Evolutionary conservation across 2,888 invertebrate genomes (phyloP).

Genomic region (Glaucopsyche alexis): DNA sequence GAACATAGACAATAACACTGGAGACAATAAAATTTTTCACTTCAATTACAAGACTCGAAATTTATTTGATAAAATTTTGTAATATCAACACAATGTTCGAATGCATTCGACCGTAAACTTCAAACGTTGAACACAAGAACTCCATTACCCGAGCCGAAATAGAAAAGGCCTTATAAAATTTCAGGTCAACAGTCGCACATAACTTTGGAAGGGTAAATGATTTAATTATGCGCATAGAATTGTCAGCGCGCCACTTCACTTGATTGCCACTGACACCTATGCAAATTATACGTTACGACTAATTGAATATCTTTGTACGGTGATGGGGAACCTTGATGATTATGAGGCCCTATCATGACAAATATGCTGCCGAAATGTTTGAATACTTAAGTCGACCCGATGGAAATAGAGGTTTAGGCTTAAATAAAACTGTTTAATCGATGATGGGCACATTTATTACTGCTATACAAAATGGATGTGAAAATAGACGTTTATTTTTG

Average conservation of each 20-base stretch:
- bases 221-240: constrained; percentile 69
- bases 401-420: not conserved
- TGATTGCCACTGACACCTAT: constrained; percentile 74
- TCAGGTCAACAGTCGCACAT: constrained; percentile 48
- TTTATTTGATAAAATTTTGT: constrained; percentile 4
- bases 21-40: constrained; percentile 3
- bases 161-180: constrained; percentile 40
- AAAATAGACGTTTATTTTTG: not conserved
- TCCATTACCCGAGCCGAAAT: constrained; percentile 31
- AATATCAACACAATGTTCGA: constrained; percentile 15
- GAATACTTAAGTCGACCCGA: not conserved
- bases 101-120: constrained; percentile 12
- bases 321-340: constrained; percentile 44
- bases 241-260: constrained; percentile 68
- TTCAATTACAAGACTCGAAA: not conserved
- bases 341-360: constrained; percentile 16
- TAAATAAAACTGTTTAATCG: not conserved
- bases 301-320: constrained; percentile 76
- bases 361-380: not conserved
- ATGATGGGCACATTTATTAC: not conserved
- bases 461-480: too few species aligned
- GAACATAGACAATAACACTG: not conserved
- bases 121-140: constrained; percentile 30
- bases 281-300: constrained; percentile 71
- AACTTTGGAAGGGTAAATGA: constrained; percentile 62